Conservation (phyloP, 2,797 vertebrate species). For the Micropoecilia bifurca region DNA sequence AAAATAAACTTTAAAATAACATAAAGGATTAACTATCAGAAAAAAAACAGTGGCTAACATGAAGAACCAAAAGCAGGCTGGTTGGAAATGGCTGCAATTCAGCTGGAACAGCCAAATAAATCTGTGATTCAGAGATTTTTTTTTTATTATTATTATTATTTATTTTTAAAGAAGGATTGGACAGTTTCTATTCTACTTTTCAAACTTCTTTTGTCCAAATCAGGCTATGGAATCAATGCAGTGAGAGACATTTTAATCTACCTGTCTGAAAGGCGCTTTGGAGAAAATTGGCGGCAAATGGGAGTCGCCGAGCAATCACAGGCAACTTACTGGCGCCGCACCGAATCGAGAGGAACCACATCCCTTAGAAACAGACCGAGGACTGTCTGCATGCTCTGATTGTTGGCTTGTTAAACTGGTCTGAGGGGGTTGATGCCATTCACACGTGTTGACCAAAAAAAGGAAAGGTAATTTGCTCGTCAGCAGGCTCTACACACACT, state of each 20-base stretch:
- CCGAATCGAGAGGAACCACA: slow-evolving; percentile 48
- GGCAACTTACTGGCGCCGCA: slow-evolving; percentile 64
- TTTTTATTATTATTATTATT: too few relatives aligned
- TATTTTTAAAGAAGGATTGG: slow-evolving; percentile 21
- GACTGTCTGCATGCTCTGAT: slow-evolving; percentile 37
- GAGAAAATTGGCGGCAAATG: slow-evolving; percentile 20
- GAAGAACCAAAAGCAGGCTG: not conserved
- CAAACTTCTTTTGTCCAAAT: slow-evolving; percentile 19
- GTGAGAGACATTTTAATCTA: slow-evolving; percentile 49
- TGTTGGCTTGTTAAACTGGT: slow-evolving; percentile 44
- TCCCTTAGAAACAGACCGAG: slow-evolving; percentile 40
- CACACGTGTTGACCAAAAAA: slow-evolving; percentile 28
- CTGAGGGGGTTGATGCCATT: slow-evolving; percentile 56
- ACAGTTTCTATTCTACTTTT: slow-evolving; percentile 4
- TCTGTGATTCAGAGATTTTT: not conserved
- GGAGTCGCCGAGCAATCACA: slow-evolving; percentile 50
- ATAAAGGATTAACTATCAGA: not conserved
- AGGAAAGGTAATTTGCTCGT: slow-evolving; percentile 63
- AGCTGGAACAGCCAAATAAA: not conserved
- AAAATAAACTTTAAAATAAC: not conserved
- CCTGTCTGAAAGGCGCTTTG: slow-evolving; percentile 28
- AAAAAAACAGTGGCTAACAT: not conserved
- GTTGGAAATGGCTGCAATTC: not conserved
- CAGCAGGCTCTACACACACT: slow-evolving; percentile 37
- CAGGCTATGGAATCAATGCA: slow-evolving; percentile 13